Evolutionary conservation across 2,888 invertebrate genomes (phyloP).

Genomic region (Lycaena phlaeas): DNA sequence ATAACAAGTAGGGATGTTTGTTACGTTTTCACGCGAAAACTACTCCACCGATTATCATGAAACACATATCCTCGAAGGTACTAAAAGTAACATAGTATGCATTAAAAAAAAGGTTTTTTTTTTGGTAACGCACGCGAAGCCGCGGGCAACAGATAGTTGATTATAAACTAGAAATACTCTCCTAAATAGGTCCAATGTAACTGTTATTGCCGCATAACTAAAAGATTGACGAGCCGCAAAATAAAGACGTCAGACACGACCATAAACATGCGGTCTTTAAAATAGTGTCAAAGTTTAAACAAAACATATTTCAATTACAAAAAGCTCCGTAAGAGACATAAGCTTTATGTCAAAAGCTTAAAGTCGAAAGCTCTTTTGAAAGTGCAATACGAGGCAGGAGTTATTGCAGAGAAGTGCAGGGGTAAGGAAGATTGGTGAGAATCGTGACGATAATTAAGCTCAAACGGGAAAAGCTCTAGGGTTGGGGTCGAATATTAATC

Average conservation of each 20-base stretch:
- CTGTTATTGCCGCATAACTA: background rate
- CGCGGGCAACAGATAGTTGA: too few species aligned
- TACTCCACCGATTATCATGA: too few species aligned
- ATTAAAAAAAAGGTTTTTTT: too few species aligned
- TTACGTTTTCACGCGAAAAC: too few species aligned
- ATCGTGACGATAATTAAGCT: conserved; percentile 6
- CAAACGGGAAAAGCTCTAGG: background rate
- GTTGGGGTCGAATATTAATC: background rate
- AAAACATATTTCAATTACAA: background rate
- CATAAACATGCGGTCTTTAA: background rate
- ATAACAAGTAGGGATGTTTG: too few species aligned
- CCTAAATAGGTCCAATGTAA: background rate
- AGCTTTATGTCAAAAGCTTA: background rate
- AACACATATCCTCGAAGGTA: too few species aligned
- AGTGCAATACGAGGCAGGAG: background rate
- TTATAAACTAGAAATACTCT: too few species aligned
- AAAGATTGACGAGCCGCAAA: background rate
- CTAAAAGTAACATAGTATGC: too few species aligned
- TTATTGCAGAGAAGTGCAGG: background rate
- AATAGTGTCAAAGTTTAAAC: background rate
- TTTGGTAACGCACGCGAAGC: too few species aligned
- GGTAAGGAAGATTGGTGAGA: conserved; percentile 2
- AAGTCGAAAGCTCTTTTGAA: background rate
- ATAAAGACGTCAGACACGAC: background rate
- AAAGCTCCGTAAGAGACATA: background rate